A percentile compares a stretch with the other conserved stretches of the same genome.
Conservation (phyloP, 2,113 vertebrate species). For the Nothobranchius furzeri region DNA sequence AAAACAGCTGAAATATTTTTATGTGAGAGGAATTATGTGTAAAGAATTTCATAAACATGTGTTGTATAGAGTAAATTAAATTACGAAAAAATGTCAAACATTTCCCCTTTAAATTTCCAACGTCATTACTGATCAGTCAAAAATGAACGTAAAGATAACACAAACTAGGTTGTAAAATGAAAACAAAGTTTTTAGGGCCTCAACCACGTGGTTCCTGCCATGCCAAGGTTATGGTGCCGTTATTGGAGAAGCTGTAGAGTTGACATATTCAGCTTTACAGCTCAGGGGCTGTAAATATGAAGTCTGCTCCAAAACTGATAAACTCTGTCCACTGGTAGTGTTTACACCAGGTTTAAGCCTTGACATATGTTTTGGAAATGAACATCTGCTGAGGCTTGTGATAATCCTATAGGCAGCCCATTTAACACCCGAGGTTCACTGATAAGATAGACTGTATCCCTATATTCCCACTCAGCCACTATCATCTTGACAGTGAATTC, state of each 20-base stretch:
- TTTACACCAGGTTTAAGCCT: conserved; percentile 74
- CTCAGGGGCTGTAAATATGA: conserved; percentile 59
- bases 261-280: conserved; percentile 61
- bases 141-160: background rate
- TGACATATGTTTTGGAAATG: conserved; percentile 78
- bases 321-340: conserved; percentile 73
- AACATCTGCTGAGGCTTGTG: conserved; percentile 72
- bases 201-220: conserved; percentile 7
- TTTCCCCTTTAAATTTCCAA: background rate
- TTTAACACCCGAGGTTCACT: conserved; percentile 71
- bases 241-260: conserved; percentile 35
- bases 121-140: background rate
- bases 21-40: too few species aligned
- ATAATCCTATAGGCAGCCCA: conserved; percentile 78
- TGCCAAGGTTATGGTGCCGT: conserved; percentile 49
- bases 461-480: conserved; percentile 48
- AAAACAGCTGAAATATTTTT: too few species aligned
- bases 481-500: conserved; percentile 72
- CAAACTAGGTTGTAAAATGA: conserved; percentile 1
- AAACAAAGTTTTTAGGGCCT: background rate
- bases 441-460: conserved; percentile 70
- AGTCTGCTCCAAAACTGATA: conserved; percentile 73
- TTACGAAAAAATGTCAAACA: too few species aligned
- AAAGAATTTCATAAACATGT: too few species aligned
- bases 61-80: too few species aligned